phyloP scores from a whole-genome alignment of 2,888 invertebrate species.

The Drosophila paracracens region DNA sequence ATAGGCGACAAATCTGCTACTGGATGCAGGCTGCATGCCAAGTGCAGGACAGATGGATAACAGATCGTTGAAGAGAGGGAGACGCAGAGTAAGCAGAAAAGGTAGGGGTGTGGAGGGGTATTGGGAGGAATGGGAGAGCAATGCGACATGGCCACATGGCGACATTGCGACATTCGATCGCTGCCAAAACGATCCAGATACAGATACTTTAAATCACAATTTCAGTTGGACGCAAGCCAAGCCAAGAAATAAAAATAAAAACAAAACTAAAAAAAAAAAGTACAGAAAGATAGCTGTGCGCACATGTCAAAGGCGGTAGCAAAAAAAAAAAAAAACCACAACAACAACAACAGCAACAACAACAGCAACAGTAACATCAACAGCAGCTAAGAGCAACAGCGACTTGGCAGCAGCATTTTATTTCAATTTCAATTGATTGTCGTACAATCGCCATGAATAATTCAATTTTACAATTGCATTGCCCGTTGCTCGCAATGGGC shows the following conservation, averaged over 20 bases:
- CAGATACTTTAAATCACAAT: slow-evolving; percentile 81
- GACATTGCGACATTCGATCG: slow-evolving; percentile 72
- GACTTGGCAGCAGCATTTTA: slow-evolving; percentile 78
- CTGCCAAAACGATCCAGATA: slow-evolving; percentile 81
- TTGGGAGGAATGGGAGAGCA: slow-evolving; percentile 5
- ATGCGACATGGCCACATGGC: slow-evolving; percentile 54
- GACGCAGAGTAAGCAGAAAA: background rate
- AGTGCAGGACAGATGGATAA: slow-evolving; percentile 34
- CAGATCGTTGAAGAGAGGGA: slow-evolving; percentile 5
- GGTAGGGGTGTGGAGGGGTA: background rate
- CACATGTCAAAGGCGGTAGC: slow-evolving; percentile 75
- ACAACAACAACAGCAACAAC: slow-evolving; percentile 25
- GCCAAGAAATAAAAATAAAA: slow-evolving; percentile 45
- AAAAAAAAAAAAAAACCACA: slow-evolving; percentile 43
- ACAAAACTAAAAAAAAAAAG: slow-evolving; percentile 29
- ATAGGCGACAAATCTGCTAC: slow-evolving; percentile 77
- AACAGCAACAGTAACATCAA: slow-evolving; percentile 44
- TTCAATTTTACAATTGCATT: slow-evolving; percentile 81
- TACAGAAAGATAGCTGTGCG: slow-evolving; percentile 73
- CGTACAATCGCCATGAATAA: slow-evolving; percentile 85
- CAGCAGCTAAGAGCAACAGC: slow-evolving; percentile 38
- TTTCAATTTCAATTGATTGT: slow-evolving; percentile 85
- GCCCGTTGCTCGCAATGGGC: slow-evolving; percentile 47
- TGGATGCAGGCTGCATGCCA: slow-evolving; percentile 56
- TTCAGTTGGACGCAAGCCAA: slow-evolving; percentile 73